These are phyloP conservation scores for Monochamus alternatus DNA, from an alignment of 2,888 invertebrate genomes.

Conservation along the genomic window DNA sequence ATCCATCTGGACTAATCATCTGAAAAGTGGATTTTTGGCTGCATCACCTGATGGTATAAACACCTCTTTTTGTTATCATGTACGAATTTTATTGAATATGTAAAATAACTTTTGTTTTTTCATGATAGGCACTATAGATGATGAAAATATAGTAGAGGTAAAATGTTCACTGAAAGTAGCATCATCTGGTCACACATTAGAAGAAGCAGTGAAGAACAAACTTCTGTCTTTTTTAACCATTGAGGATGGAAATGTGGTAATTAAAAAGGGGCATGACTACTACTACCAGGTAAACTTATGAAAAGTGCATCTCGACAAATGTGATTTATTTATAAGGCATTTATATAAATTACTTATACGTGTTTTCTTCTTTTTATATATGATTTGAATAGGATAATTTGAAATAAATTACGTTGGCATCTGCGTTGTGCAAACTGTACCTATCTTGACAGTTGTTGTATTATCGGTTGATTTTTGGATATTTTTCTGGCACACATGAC, in stretches of 20 bases:
- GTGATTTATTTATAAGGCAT: too few species aligned
- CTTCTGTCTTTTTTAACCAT: background rate
- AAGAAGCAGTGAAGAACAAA: slow-evolving; percentile 4
- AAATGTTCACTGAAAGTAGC: background rate
- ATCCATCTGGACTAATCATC: background rate
- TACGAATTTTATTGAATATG: background rate
- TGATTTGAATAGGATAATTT: too few species aligned
- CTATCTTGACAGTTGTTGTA: too few species aligned
- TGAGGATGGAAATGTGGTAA: background rate
- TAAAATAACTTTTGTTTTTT: background rate
- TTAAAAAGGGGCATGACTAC: background rate
- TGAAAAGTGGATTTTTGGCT: background rate
- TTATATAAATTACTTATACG: too few species aligned
- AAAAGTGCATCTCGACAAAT: too few species aligned
- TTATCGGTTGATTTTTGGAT: too few species aligned
- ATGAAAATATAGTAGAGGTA: slow-evolving; percentile 2
- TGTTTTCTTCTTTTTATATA: too few species aligned
- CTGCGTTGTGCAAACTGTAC: too few species aligned
- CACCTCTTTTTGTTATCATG: slow-evolving; percentile 1
- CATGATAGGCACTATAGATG: background rate
- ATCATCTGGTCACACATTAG: background rate
- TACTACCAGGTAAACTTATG: slow-evolving; percentile 1
- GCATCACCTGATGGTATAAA: background rate
- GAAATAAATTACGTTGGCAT: too few species aligned
- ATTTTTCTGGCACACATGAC: too few species aligned